phyloP scores from a whole-genome alignment of 2,113 vertebrate species.

The Urocolius indicus region DNA sequence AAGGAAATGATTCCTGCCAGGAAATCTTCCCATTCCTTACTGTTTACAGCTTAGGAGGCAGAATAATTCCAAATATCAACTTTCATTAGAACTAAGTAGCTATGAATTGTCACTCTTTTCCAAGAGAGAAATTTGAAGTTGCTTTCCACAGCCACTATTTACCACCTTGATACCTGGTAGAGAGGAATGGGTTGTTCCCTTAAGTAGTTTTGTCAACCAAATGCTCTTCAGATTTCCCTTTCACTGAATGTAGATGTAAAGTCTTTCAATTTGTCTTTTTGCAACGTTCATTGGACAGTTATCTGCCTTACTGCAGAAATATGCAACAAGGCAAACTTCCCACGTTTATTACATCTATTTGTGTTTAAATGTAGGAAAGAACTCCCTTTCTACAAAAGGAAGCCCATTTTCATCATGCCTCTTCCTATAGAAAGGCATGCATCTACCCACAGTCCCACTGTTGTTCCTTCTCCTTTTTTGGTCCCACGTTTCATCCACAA shows the following conservation, averaged over 20 bases:
- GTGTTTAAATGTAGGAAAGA: background rate
- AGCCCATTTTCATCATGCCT: background rate
- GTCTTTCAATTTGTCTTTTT: background rate
- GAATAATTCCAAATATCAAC: background rate
- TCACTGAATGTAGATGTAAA: background rate
- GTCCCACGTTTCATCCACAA: background rate
- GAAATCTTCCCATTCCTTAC: background rate
- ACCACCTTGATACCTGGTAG: background rate
- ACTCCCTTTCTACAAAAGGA: background rate
- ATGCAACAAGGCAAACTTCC: background rate
- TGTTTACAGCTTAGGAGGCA: background rate
- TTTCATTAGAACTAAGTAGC: background rate
- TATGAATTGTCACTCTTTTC: background rate
- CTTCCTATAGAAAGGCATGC: background rate
- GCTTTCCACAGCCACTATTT: background rate
- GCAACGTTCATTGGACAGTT: background rate
- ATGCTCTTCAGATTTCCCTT: background rate
- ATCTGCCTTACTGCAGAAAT: background rate
- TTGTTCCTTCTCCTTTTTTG: background rate
- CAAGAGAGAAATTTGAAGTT: background rate
- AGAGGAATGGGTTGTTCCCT: background rate
- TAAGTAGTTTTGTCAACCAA: background rate
- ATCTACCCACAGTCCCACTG: background rate
- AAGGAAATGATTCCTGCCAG: background rate
- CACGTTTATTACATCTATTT: background rate